These are phyloP conservation scores for Argyresthia goedartella DNA, from an alignment of 2,888 invertebrate species.

Conservation along the genomic window DNA sequence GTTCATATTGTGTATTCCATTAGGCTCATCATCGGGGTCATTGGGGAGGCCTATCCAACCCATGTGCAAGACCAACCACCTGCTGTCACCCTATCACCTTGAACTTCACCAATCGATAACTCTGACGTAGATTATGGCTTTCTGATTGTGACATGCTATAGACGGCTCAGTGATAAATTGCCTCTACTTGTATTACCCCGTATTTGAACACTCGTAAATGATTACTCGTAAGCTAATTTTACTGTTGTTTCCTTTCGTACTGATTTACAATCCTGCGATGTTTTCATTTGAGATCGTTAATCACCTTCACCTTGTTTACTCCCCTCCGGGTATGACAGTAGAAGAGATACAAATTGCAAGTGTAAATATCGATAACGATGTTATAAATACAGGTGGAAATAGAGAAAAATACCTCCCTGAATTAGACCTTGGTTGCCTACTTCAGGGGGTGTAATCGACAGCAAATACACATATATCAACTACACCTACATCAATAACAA, in stretches of 20 bases:
- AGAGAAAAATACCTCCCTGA: no score
- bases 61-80: constrained; percentile 4
- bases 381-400: no score
- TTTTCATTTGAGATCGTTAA: no score
- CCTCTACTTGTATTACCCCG: constrained; percentile 19
- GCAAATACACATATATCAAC: no score
- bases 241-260: background rate
- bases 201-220: constrained; percentile 18
- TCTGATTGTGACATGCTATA: constrained; percentile 21
- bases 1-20: background rate
- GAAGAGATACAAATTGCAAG: no score
- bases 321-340: no score
- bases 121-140: constrained; percentile 28
- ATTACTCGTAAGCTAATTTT: constrained; percentile 1
- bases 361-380: no score
- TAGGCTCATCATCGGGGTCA: background rate
- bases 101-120: constrained; percentile 47
- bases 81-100: constrained; percentile 47
- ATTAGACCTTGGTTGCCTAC: no score
- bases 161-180: constrained; percentile 33
- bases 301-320: no score
- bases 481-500: no score
- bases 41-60: background rate
- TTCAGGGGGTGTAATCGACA: no score
- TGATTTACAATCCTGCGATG: no score